Conservation (phyloP, 2,888 invertebrate species). For the Rhingia campestris region DNA sequence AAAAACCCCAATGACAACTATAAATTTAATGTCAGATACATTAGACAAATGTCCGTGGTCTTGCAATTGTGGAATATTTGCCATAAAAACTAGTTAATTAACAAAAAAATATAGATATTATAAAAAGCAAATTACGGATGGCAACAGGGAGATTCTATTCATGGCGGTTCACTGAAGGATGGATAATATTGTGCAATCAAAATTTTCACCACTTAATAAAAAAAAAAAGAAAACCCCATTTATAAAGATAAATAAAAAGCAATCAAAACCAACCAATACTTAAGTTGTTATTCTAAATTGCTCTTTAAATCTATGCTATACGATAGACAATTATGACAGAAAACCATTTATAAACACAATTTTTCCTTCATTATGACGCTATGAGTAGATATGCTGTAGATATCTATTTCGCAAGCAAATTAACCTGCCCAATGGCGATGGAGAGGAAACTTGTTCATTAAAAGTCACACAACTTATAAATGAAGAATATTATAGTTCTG, state of each 20-base stretch:
- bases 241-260: neutral
- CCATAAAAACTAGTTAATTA: slow-evolving; percentile 4
- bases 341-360: too few relatives aligned
- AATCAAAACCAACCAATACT: neutral
- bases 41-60: neutral
- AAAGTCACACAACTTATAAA: too few relatives aligned
- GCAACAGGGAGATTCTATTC: neutral
- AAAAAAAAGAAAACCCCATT: too few relatives aligned
- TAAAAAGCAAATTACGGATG: neutral
- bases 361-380: too few relatives aligned
- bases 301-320: too few relatives aligned
- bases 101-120: neutral
- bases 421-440: too few relatives aligned
- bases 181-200: neutral
- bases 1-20: neutral
- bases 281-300: neutral
- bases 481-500: too few relatives aligned
- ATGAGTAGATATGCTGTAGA: too few relatives aligned
- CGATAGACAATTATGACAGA: too few relatives aligned
- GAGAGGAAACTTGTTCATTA: too few relatives aligned
- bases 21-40: neutral
- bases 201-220: neutral
- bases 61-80: neutral
- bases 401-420: too few relatives aligned
- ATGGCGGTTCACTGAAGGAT: neutral